phyloP scores from a whole-genome alignment of 1,140 invertebrate genomes.

The Neuroterus valhalla region DNA sequence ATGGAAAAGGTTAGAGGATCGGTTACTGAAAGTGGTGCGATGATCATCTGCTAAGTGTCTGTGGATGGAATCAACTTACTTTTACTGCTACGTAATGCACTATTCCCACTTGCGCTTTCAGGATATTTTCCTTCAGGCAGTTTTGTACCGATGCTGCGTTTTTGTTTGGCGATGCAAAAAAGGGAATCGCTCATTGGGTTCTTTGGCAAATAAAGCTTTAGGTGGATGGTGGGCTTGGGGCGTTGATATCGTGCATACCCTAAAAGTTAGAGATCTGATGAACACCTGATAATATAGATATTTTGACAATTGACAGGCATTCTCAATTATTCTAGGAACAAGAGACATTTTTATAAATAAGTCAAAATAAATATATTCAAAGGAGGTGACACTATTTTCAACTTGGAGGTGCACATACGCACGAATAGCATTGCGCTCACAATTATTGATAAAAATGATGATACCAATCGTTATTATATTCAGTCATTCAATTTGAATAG shows the following conservation, averaged over 20 bases:
- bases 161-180: background rate
- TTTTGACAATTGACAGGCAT: too few relatives aligned
- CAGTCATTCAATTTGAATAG: too few relatives aligned
- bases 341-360: too few relatives aligned
- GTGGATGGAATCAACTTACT: slow-evolving; percentile 13
- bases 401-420: too few relatives aligned
- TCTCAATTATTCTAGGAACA: too few relatives aligned
- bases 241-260: background rate
- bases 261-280: background rate
- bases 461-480: too few relatives aligned
- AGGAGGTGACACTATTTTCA: too few relatives aligned
- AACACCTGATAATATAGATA: too few relatives aligned
- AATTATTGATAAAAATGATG: background rate
- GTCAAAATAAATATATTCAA: background rate
- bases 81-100: slow-evolving; percentile 16
- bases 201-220: slow-evolving; percentile 5
- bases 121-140: slow-evolving; percentile 20
- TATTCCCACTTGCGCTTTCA: background rate
- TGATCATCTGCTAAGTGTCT: slow-evolving; percentile 15
- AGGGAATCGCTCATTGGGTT: background rate
- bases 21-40: background rate
- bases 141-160: background rate
- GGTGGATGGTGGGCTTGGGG: background rate
- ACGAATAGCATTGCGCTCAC: background rate
- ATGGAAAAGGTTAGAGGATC: background rate